A percentile compares a stretch with the other conserved stretches of the same genome.
Evolutionary conservation across 2,797 vertebrate species (phyloP).

Genomic region (Anguilla pacifica): DNA sequence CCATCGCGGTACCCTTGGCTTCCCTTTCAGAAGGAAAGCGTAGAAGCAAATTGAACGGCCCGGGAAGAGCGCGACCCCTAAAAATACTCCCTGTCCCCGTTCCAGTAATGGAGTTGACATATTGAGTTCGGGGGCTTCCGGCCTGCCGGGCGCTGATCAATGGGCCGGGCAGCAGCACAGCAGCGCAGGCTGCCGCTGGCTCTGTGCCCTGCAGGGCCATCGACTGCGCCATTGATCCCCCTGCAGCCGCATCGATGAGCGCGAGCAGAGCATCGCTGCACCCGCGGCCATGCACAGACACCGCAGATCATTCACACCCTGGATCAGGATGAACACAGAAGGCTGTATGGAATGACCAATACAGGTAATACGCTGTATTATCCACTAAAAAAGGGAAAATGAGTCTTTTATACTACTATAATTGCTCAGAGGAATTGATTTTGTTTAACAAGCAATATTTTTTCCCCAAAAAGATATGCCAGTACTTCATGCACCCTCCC

Average conservation of each 20-base stretch:
- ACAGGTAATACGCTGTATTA: not conserved
- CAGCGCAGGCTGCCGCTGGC: not conserved
- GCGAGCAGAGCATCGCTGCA: not conserved
- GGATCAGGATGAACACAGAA: not conserved
- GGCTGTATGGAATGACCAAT: not conserved
- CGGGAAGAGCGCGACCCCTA: conserved; percentile 10
- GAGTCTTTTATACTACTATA: not conserved
- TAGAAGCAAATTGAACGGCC: conserved; percentile 10
- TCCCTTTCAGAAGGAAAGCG: conserved; percentile 17
- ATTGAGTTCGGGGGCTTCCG: conserved; percentile 33
- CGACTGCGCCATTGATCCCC: conserved; percentile 21
- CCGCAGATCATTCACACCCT: not conserved
- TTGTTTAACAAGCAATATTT: not conserved
- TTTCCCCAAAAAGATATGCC: not conserved
- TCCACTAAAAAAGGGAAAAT: not conserved
- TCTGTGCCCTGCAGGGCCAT: conserved; percentile 7
- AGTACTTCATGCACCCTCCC: not conserved
- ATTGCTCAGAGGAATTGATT: not conserved
- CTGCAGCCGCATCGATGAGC: conserved; percentile 7
- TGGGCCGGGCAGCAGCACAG: conserved; percentile 17
- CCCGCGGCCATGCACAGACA: not conserved
- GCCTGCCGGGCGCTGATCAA: conserved; percentile 16
- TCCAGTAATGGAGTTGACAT: conserved; percentile 26
- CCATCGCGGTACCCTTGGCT: not conserved
- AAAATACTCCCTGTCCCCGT: conserved; percentile 27